Percentiles rank a stretch among this genome's conserved stretches.
These are phyloP conservation scores for Caenorhabditis japonica DNA, from an alignment of 2,888 invertebrate genomes.

Conservation along the genomic window DNA sequence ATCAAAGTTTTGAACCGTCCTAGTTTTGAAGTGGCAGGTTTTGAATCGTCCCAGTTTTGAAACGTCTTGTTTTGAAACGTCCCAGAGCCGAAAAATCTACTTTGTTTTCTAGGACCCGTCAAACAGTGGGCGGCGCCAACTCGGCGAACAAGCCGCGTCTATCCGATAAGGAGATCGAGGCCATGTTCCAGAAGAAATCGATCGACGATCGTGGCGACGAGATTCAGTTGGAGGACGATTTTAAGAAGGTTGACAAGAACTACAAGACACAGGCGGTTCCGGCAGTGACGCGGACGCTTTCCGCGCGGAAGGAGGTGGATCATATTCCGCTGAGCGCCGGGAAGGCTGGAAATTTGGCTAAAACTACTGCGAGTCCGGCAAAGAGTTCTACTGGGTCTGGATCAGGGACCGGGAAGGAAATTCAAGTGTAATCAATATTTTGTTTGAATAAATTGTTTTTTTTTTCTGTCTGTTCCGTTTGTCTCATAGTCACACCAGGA, in stretches of 20 bases:
- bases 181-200: constrained; percentile 50
- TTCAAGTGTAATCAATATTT: no score
- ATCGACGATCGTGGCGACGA: constrained; percentile 57
- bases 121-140: constrained; percentile 28
- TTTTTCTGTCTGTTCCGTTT: no score
- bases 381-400: not conserved
- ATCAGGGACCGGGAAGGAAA: no score
- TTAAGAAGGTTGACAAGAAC: constrained; percentile 54
- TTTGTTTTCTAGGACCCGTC: constrained; percentile 26
- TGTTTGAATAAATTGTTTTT: no score
- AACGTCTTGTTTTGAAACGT: no score
- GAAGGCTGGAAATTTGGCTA: constrained; percentile 1
- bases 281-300: constrained; percentile 14
- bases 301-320: constrained; percentile 36
- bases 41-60: no score
- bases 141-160: constrained; percentile 18
- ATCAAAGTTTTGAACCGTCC: no score
- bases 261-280: constrained; percentile 42
- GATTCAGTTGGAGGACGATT: constrained; percentile 54
- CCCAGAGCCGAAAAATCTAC: no score
- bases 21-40: no score
- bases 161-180: constrained; percentile 50
- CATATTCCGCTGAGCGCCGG: constrained; percentile 20
- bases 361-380: not conserved
- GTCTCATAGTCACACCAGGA: no score